These are phyloP conservation scores for zebrafish (Danio rerio) DNA, from an alignment of 2,113 vertebrate genomes.

Conservation along the genomic window GRCz12tu NC_133200.1:9100501-9101000, in stretches of 20 bases:
- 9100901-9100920: constrained; percentile 84
- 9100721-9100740: constrained; percentile 80
- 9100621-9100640: constrained; percentile 80
- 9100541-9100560: not conserved
- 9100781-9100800: no score
- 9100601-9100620: constrained; percentile 88
- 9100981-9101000: not conserved
- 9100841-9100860: constrained; percentile 68
- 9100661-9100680: not conserved
- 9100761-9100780: not conserved
- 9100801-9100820: not conserved
- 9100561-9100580: constrained; percentile 74
- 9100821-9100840: constrained; percentile 83
- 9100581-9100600: constrained; percentile 85
- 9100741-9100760: constrained; percentile 83
- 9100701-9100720: constrained; percentile 74
- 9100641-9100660: constrained; percentile 80
- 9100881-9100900: constrained; percentile 67
- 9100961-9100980: not conserved
- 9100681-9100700: constrained; percentile 78
- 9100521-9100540: no score
- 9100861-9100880: constrained; percentile 76
- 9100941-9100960: no score
- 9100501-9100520: no score
- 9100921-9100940: constrained; percentile 73